Percentiles rank a stretch among this genome's conserved stretches.
Conservation (phyloP, 2,797 vertebrate genomes). For the Macrochelys suwanniensis region DNA sequence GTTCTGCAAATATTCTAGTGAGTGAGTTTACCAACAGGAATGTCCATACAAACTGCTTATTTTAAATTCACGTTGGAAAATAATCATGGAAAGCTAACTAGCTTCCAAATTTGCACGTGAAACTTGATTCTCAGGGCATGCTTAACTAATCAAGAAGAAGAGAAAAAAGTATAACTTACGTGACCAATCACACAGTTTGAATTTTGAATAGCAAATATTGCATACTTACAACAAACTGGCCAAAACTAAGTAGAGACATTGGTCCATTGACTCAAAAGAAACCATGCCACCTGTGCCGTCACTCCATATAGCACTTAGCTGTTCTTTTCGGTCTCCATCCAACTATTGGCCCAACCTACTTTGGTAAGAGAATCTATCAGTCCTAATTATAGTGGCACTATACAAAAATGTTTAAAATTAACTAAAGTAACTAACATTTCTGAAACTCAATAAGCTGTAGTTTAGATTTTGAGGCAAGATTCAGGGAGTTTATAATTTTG, state of each 20-base stretch:
- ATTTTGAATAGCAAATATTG: slow-evolving; percentile 18
- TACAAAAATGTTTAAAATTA: slow-evolving; percentile 22
- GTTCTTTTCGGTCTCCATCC: background rate
- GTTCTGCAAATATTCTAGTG: background rate
- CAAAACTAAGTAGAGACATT: slow-evolving; percentile 11
- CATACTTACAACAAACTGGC: background rate
- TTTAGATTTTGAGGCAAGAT: slow-evolving; percentile 35
- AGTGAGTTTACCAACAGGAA: background rate
- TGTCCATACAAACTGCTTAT: background rate
- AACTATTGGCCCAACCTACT: background rate
- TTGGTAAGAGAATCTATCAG: background rate
- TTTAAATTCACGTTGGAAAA: background rate
- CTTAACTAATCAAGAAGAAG: background rate
- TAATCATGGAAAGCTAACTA: background rate
- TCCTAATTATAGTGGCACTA: slow-evolving; percentile 23
- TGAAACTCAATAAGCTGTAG: background rate
- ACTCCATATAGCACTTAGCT: slow-evolving; percentile 27
- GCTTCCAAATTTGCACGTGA: background rate
- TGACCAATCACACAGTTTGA: background rate
- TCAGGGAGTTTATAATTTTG: slow-evolving; percentile 65
- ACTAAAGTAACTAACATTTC: background rate
- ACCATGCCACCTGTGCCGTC: background rate
- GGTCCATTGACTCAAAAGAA: background rate
- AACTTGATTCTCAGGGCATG: background rate
- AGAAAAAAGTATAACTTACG: background rate